Base-by-base conservation (phyloP, 2,113 vertebrate genomes). In the cat (Felis catus) region DNA sequence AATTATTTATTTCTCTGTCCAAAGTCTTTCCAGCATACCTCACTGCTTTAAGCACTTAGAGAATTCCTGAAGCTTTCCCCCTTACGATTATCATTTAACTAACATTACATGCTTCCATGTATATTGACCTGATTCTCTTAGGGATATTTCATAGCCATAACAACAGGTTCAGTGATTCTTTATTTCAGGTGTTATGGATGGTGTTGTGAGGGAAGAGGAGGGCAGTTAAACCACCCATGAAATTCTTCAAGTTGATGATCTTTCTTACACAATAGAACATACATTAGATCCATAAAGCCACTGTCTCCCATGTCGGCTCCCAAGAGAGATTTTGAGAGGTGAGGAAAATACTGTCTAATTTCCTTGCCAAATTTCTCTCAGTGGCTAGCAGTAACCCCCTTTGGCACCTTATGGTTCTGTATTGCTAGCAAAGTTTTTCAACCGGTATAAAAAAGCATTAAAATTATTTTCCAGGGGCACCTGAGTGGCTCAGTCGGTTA, bases 31-130 rank as follows among this genome's bases (percentile, higher is more conserved):
- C 21, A 31, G 55, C 51, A 39, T 21, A 19, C 5, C 12, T 27
- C 14, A 12, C 39, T 94, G 90, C 5, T 18, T 96, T 96, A 61
- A 83, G 14, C 41, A 74, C 68, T 87, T 83, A 63, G 13, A 90
- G 19, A 94, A 89, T 95, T 96, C 92, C 78, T 89, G 29, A 96
- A 23, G 12, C 68, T 94, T 61, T 88, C 33, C 12, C 12, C 13
- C 25, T 83, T 96, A 33, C 15, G 55, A 10, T 12, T 91, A 27
- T 88, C 85, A 39, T 21, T 95, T 65, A 53, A 79, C 84, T 89
- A 12, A 71, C n/a, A 29, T 36, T 58, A 68, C 65, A 15, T 41
- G 11, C 79, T 73, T 84, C 83, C 91, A 27, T 85, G 65, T 55
- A 21, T 11, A 61, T 86, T 88, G 76, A 94, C 66, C 4, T 1